Percentiles rank a stretch among this genome's conserved stretches.
Evolutionary conservation across 1,140 invertebrate species (phyloP).

Genomic region (Diprion similis): DNA sequence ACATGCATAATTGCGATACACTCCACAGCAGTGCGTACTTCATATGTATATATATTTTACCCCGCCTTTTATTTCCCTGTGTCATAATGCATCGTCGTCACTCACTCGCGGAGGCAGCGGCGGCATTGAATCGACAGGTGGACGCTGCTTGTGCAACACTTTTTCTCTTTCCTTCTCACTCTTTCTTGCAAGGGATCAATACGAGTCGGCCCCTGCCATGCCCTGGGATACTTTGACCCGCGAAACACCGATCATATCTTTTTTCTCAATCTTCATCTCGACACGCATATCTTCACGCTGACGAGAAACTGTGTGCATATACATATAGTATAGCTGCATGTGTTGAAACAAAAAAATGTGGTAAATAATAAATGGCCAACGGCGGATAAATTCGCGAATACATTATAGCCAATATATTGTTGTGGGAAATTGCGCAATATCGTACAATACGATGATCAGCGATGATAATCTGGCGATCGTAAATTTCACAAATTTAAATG

Average conservation of each 20-base stretch:
- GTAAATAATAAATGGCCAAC: no score
- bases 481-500: no score
- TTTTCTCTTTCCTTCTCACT: background rate
- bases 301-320: no score
- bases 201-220: background rate
- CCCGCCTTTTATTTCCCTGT: background rate
- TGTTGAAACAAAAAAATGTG: no score
- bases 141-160: background rate
- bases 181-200: background rate
- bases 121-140: background rate
- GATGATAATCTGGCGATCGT: no score
- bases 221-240: slow-evolving; percentile 4
- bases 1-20: background rate
- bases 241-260: background rate
- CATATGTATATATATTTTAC: background rate
- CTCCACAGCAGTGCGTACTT: no score
- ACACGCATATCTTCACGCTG: background rate
- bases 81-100: background rate
- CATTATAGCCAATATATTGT: no score
- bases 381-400: no score
- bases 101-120: background rate
- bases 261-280: background rate
- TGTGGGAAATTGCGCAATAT: no score
- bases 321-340: no score
- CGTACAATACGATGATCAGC: no score